Conservation (phyloP, 1,140 invertebrate species). For the Hyphantria cunea region DNA sequence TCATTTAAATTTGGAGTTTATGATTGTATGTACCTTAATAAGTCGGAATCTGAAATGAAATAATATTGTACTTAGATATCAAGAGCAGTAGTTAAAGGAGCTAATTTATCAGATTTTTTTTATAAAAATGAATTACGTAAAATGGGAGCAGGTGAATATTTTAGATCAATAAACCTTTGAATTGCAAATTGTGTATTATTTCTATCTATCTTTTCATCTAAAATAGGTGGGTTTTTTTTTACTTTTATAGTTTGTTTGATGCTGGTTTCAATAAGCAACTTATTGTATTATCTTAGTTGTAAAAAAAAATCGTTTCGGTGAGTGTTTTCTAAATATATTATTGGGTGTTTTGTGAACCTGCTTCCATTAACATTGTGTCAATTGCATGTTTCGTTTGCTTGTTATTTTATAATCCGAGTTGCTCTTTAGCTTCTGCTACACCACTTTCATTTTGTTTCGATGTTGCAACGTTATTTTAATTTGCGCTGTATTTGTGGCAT, state of each 20-base stretch:
- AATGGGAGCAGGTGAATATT: constrained; percentile 67
- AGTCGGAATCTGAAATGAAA: background rate
- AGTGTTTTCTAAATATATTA: constrained; percentile 15
- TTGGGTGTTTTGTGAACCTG: constrained; percentile 50
- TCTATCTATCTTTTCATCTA: constrained; percentile 27
- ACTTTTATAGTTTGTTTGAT: background rate
- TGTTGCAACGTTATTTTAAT: constrained; percentile 9
- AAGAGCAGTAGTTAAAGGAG: constrained; percentile 49
- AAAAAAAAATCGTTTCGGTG: constrained; percentile 12
- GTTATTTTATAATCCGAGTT: constrained; percentile 3
- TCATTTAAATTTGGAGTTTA: too few relatives aligned
- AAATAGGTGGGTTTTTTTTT: background rate
- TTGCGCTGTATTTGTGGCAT: constrained; percentile 9
- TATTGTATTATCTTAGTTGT: constrained; percentile 6
- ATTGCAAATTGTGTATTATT: constrained; percentile 53
- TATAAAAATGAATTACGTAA: constrained; percentile 30
- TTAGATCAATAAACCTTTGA: constrained; percentile 57
- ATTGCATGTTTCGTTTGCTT: constrained; percentile 16
- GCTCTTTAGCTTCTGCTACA: constrained; percentile 49
- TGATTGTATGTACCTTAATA: background rate
- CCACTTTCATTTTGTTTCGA: constrained; percentile 16
- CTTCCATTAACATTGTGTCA: constrained; percentile 56
- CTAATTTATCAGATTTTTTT: constrained; percentile 18
- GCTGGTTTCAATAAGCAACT: constrained; percentile 1
- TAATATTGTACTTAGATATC: constrained; percentile 25